Evolutionary conservation across 2,797 vertebrate genomes (phyloP).

Genomic region (Channa striata): DNA sequence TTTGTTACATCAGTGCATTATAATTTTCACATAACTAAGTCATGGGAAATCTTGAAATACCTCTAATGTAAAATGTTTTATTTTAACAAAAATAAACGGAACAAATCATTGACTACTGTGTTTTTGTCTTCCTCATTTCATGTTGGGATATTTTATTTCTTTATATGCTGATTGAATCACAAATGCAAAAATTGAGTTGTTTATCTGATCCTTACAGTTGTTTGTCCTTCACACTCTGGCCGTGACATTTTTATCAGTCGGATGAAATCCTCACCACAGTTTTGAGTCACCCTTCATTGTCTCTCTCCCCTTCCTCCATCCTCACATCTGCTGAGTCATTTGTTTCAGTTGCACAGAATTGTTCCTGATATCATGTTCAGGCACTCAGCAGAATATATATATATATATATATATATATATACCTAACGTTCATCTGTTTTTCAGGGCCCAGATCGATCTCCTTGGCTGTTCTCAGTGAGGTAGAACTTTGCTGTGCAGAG

Average conservation of each 20-base stretch:
- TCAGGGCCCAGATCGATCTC: constrained; percentile 31
- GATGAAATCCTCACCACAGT: constrained; percentile 23
- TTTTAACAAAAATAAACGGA: constrained; percentile 60
- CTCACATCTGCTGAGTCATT: constrained; percentile 66
- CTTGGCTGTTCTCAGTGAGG: constrained; percentile 18
- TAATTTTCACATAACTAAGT: too few species aligned
- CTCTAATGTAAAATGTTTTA: constrained; percentile 28
- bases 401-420: constrained; percentile 15
- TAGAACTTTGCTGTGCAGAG: constrained; percentile 9
- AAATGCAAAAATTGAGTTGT: neutral
- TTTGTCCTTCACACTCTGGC: constrained; percentile 5
- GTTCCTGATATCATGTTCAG: constrained; percentile 77
- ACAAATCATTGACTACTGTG: constrained; percentile 8
- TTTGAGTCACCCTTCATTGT: constrained; percentile 23
- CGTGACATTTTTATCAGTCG: constrained; percentile 33
- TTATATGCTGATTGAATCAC: neutral
- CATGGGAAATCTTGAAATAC: constrained; percentile 8
- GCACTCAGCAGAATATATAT: constrained; percentile 69
- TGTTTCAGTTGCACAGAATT: constrained; percentile 74
- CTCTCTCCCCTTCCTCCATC: neutral
- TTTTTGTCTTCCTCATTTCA: constrained; percentile 2
- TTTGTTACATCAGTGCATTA: too few species aligned
- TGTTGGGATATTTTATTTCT: neutral
- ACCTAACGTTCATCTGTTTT: neutral
- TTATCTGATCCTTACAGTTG: constrained; percentile 6